Percentiles rank a stretch among this genome's conserved stretches.
Conservation (phyloP, 2,113 vertebrate genomes). For the Rhadina sibilatrix region DNA sequence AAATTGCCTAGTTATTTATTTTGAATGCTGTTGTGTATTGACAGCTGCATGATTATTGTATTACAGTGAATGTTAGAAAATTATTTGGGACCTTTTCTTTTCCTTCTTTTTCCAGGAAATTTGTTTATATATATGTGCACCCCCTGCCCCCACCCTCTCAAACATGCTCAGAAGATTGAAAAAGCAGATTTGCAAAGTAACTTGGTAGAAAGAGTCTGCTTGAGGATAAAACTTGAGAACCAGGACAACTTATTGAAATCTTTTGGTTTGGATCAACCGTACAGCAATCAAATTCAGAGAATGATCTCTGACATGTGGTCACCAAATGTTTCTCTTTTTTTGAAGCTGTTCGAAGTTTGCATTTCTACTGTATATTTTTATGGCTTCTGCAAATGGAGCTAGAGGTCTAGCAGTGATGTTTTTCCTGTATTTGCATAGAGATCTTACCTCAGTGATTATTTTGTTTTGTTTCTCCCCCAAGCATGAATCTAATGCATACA, state of each 20-base stretch:
- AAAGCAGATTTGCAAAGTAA: neutral
- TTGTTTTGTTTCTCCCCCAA: neutral
- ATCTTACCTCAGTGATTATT: neutral
- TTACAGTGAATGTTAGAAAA: neutral
- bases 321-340: slow-evolving; percentile 45
- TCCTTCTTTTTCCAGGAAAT: neutral
- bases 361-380: slow-evolving; percentile 56
- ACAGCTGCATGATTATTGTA: neutral
- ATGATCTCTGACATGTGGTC: slow-evolving; percentile 48
- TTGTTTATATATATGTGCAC: too few relatives aligned
- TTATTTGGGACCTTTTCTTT: neutral
- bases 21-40: neutral
- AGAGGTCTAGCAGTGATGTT: neutral
- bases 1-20: neutral
- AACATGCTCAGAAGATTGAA: neutral
- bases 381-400: slow-evolving; percentile 20
- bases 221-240: neutral
- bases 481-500: slow-evolving; percentile 6
- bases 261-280: neutral
- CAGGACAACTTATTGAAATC: neutral
- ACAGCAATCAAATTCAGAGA: neutral
- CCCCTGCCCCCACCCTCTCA: neutral
- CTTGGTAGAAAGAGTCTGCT: neutral
- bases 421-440: slow-evolving; percentile 36
- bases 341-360: neutral